Conservation (phyloP, 1,140 invertebrate genomes). For the Thaumetopoea pityocampa region DNA sequence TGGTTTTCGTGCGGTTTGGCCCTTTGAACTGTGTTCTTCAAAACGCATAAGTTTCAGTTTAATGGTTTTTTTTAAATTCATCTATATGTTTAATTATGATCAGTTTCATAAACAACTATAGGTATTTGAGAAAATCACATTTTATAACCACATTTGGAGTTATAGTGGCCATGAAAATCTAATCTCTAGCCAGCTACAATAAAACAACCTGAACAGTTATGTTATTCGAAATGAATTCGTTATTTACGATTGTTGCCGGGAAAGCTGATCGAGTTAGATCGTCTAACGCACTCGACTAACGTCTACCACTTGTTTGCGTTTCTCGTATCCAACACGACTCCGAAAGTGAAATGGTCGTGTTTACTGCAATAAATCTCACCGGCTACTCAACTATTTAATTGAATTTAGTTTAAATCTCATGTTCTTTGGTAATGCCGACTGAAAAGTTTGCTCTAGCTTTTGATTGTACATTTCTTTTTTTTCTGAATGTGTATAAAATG, state of each 20-base stretch:
- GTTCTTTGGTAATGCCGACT: constrained; percentile 11
- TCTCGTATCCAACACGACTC: constrained; percentile 55
- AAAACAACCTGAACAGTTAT: constrained; percentile 55
- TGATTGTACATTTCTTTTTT: too few species aligned
- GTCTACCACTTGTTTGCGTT: constrained; percentile 46
- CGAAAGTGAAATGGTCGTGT: constrained; percentile 58
- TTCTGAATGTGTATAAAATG: too few species aligned
- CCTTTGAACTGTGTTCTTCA: too few species aligned
- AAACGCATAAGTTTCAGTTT: too few species aligned
- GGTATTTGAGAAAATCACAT: constrained; percentile 14
- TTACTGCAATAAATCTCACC: constrained; percentile 46
- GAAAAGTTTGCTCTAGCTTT: constrained; percentile 2
- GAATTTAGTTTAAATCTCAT: constrained; percentile 14
- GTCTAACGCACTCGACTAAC: constrained; percentile 38
- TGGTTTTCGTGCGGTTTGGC: too few species aligned
- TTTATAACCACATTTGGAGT: constrained; percentile 7
- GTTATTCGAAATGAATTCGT: constrained; percentile 56
- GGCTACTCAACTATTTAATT: constrained; percentile 12
- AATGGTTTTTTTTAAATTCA: too few species aligned
- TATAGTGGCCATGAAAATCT: constrained; percentile 30
- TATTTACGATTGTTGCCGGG: constrained; percentile 56
- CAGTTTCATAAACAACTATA: too few species aligned
- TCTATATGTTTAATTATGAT: too few species aligned
- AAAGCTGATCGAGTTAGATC: constrained; percentile 41
- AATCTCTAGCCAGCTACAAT: constrained; percentile 38